phyloP scores from a whole-genome alignment of 2,113 vertebrate genomes.

The Pollimyrus isidori region DNA sequence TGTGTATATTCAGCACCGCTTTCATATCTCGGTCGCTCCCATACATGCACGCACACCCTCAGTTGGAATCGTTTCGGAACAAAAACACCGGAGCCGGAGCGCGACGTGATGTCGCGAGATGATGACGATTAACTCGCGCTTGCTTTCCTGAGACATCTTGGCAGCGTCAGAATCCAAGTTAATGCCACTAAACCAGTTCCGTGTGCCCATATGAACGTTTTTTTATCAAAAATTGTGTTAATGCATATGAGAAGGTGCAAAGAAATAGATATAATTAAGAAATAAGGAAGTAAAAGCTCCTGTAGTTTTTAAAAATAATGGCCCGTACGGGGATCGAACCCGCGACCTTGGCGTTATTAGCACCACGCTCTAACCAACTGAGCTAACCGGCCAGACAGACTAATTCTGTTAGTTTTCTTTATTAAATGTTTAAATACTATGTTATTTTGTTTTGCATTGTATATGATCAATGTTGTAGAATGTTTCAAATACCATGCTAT shows the following conservation, averaged over 20 bases:
- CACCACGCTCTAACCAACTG: slow-evolving; percentile 47
- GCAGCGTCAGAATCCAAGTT: not conserved
- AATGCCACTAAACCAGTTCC: not conserved
- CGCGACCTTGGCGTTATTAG: slow-evolving; percentile 46
- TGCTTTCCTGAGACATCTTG: not conserved
- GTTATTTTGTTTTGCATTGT: not conserved
- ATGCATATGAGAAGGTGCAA: not conserved
- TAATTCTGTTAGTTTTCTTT: fast-evolving
- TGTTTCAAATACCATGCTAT: not conserved
- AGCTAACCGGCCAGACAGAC: slow-evolving; percentile 18
- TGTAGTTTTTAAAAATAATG: not conserved
- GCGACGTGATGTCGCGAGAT: slow-evolving; percentile 32
- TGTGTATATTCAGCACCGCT: slow-evolving; percentile 16
- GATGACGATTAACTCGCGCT: not conserved
- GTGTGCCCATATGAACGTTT: not conserved
- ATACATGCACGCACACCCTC: not conserved
- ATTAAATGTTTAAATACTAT: not conserved
- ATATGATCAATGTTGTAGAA: not conserved
- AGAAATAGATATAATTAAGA: not conserved
- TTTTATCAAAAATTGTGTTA: not conserved
- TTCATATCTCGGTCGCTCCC: slow-evolving; percentile 16
- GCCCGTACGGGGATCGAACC: slow-evolving; percentile 43
- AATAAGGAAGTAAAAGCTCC: not conserved
- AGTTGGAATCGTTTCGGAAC: not conserved
- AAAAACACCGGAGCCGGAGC: slow-evolving; percentile 18